phyloP scores from a whole-genome alignment of 1,140 invertebrate genomes.

The Cydia amplana region DNA sequence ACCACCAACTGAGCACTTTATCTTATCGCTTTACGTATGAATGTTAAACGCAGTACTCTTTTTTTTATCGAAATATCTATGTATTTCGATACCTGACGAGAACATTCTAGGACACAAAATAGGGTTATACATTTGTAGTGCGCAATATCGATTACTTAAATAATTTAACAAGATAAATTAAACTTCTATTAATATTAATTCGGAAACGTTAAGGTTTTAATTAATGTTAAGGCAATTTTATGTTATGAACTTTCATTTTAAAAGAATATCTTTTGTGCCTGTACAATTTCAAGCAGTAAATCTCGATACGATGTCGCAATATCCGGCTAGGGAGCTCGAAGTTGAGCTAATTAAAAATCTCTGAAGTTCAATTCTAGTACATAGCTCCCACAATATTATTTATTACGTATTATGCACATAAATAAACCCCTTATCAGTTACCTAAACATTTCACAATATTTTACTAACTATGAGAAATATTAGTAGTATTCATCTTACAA shows the following conservation, averaged over 20 bases:
- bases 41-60: no score
- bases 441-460: background rate
- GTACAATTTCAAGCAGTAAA: background rate
- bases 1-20: background rate
- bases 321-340: background rate
- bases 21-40: no score
- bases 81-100: no score
- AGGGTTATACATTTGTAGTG: no score
- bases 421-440: background rate
- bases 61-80: no score
- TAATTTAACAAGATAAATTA: no score
- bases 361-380: background rate
- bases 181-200: background rate
- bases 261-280: background rate
- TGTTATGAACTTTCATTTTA: background rate
- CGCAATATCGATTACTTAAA: no score
- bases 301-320: conserved; percentile 9
- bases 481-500: no score
- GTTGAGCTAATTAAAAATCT: conserved; percentile 12
- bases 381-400: background rate
- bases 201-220: no score
- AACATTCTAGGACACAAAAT: no score
- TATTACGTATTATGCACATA: background rate
- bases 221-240: no score
- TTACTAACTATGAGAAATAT: no score